Evolutionary conservation across 1,140 invertebrate species (phyloP), one percentile per base, ranked within the genome.

Genomic region (Muscidifurax raptorellus): DNA sequence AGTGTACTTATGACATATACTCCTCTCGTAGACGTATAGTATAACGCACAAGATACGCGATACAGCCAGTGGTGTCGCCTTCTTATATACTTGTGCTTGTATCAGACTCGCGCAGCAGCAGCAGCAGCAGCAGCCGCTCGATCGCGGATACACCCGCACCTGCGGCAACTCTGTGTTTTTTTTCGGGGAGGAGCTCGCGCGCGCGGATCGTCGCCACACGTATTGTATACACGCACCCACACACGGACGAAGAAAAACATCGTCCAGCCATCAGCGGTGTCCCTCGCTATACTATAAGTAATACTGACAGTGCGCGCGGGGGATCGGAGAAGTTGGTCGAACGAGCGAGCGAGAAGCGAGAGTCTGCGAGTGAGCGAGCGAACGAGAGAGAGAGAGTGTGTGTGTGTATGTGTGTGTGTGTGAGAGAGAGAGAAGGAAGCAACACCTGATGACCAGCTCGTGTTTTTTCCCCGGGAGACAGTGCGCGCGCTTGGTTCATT

Each of bases 301-400:
- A 69, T 13, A 27, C 67, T 28, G 13, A n/a, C 67, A 28, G 67
- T 28, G 27, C 66, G 66, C n/a, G 66, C n/a, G 67, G 67, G 28
- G 67, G 4, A 30, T 9, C 30, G 6, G 25, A 69, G 67, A n/a
- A 27, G 82, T 44, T 69, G 25, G 10, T 5, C 27, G 0, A 28
- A 77, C 76, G 36, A 77, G 40, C 18, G 40, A 75, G 40, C 25
- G 74, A 75, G 72, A n/a, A n/a, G n/a, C n/a, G n/a, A n/a, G n/a
- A n/a, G n/a, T n/a, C n/a, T n/a, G 36, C 13, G 36, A 74, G 32
- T 36, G 71, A n/a, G n/a, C n/a, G n/a, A n/a, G n/a, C n/a, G n/a
- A n/a, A n/a, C n/a, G n/a, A n/a, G n/a, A n/a, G n/a, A n/a, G n/a
- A n/a, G n/a, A n/a, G n/a, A n/a, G n/a, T n/a, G n/a, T n/a, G n/a